A percentile compares a stretch with the other conserved stretches of the same genome.
phyloP scores from a whole-genome alignment of 2,888 invertebrate genomes.

The Amiota communis region DNA sequence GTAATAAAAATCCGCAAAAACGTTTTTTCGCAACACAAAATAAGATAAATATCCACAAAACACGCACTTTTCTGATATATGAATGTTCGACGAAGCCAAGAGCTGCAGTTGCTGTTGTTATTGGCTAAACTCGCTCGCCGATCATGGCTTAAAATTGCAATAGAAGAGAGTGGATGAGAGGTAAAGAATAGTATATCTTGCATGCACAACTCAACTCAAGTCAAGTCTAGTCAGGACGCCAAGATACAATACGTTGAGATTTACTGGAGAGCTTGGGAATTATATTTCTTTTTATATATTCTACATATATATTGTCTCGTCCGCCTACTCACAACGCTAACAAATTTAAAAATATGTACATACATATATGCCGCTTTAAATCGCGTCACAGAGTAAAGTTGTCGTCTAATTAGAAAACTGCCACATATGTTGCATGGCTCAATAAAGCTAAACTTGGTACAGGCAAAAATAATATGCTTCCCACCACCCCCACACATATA shows the following conservation, averaged over 20 bases:
- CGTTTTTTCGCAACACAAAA: slow-evolving; percentile 51
- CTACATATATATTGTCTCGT: slow-evolving; percentile 29
- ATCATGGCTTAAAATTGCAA: no score
- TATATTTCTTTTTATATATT: no score
- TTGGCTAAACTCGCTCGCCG: slow-evolving; percentile 20
- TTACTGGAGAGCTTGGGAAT: no score
- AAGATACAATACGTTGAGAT: slow-evolving; percentile 35
- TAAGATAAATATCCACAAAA: slow-evolving; percentile 72
- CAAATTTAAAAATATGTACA: neutral
- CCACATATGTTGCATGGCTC: slow-evolving; percentile 56
- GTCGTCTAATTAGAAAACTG: slow-evolving; percentile 59
- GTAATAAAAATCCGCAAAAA: slow-evolving; percentile 72
- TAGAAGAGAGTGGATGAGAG: neutral
- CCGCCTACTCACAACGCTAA: slow-evolving; percentile 27
- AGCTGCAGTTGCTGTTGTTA: slow-evolving; percentile 35
- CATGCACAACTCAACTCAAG: slow-evolving; percentile 11
- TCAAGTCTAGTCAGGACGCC: neutral
- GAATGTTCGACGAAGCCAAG: neutral
- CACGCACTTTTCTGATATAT: slow-evolving; percentile 68
- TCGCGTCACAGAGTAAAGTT: neutral
- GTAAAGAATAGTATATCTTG: neutral
- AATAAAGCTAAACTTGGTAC: neutral
- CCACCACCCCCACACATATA: neutral
- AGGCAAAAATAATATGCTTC: neutral
- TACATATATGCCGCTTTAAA: neutral